phyloP scores from a whole-genome alignment of 2,797 vertebrate genomes.

The Enteromius paludinosus region DNA sequence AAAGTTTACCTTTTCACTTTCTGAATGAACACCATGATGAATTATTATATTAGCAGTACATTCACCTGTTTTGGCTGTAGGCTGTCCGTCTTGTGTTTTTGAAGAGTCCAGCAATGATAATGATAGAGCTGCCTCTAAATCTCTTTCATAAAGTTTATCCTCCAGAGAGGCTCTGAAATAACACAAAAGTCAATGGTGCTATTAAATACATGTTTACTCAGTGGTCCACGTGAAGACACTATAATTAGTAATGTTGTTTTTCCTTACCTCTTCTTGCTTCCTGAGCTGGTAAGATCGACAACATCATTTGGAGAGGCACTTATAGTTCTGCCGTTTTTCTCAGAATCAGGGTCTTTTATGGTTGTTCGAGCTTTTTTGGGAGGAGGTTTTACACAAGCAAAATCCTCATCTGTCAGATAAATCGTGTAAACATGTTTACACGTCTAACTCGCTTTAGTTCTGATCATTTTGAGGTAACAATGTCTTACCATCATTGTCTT shows the following conservation, averaged over 20 bases:
- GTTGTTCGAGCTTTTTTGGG: conserved; percentile 82
- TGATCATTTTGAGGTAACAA: background rate
- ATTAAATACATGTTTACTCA: background rate
- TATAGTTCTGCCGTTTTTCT: conserved; percentile 67
- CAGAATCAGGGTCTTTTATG: conserved; percentile 68
- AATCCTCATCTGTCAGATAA: conserved; percentile 84
- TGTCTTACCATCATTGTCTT: conserved; percentile 79
- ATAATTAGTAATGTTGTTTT: background rate
- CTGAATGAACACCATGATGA: background rate
- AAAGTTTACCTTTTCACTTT: background rate
- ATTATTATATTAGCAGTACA: background rate
- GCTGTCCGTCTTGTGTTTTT: conserved; percentile 55
- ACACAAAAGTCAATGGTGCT: conserved; percentile 9
- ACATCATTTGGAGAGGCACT: conserved; percentile 73
- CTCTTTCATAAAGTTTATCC: conserved; percentile 82
- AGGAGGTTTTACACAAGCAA: conserved; percentile 76
- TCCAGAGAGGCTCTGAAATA: conserved; percentile 81
- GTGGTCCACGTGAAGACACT: background rate
- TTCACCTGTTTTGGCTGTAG: conserved; percentile 70
- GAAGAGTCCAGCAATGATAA: conserved; percentile 81
- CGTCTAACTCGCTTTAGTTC: background rate
- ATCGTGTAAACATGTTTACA: background rate
- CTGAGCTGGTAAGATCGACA: conserved; percentile 54
- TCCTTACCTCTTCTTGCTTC: conserved; percentile 77
- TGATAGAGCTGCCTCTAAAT: conserved; percentile 87